Percentiles rank a stretch among this genome's conserved stretches.
Evolutionary conservation across 2,888 invertebrate species (phyloP).

Genomic region (Rhorus exstirpatorius): DNA sequence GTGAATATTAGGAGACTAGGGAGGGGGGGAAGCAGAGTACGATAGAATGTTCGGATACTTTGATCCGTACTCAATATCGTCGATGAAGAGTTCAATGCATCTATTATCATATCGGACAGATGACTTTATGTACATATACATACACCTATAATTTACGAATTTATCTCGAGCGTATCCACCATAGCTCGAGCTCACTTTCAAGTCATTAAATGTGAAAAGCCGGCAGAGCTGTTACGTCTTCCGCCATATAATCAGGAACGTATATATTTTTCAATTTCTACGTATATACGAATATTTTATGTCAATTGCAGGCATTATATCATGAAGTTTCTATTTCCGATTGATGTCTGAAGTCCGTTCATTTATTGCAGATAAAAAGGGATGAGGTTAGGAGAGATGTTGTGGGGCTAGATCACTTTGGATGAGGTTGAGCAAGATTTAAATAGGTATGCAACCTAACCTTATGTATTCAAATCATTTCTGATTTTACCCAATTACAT

Average conservation of each 20-base stretch:
- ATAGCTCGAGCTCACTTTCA: conserved; percentile 81
- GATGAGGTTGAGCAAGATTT: too few relatives aligned
- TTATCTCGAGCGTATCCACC: conserved; percentile 78
- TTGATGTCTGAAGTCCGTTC: too few relatives aligned
- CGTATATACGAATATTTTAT: too few relatives aligned
- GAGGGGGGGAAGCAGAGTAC: not conserved
- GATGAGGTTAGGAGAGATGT: too few relatives aligned
- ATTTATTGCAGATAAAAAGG: too few relatives aligned
- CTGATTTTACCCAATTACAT: too few relatives aligned
- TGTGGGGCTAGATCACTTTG: too few relatives aligned
- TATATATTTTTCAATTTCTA: too few relatives aligned
- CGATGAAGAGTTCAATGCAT: conserved; percentile 24
- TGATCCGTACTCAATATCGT: not conserved
- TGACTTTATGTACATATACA: not conserved
- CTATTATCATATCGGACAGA: conserved; percentile 11
- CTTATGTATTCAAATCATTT: too few relatives aligned
- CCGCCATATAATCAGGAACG: conserved; percentile 73
- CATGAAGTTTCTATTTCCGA: too few relatives aligned
- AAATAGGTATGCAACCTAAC: too few relatives aligned
- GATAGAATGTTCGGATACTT: not conserved
- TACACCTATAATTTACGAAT: conserved; percentile 72
- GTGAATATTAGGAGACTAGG: conserved; percentile 20
- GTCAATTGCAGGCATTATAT: too few relatives aligned
- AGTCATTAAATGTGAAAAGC: conserved; percentile 78
- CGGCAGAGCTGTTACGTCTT: conserved; percentile 73